Evolutionary conservation across 2,113 vertebrate species (phyloP).

Genomic region (Sylvia atricapilla): DNA sequence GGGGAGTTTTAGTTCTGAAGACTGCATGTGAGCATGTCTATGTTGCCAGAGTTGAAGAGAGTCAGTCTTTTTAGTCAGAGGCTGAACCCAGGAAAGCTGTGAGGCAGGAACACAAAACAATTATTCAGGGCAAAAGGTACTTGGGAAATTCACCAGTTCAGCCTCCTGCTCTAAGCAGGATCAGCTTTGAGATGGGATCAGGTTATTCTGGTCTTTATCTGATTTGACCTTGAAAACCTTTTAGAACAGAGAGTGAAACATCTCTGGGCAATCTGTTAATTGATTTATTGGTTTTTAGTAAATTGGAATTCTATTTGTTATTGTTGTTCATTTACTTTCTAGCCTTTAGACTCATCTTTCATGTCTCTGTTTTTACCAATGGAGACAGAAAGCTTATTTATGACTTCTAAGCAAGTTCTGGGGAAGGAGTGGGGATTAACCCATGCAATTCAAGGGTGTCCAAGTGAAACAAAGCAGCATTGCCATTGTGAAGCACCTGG

Average conservation of each 20-base stretch:
- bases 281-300: neutral
- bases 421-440: neutral
- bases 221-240: neutral
- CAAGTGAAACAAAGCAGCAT: neutral
- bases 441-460: neutral
- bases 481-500: neutral
- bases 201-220: neutral
- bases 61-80: neutral
- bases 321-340: neutral
- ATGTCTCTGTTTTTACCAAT: neutral
- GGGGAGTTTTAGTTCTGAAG: neutral
- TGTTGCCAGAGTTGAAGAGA: neutral
- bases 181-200: neutral
- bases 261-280: neutral
- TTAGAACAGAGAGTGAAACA: neutral
- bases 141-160: neutral
- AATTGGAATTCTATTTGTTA: neutral
- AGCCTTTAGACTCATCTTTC: neutral
- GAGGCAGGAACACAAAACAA: neutral
- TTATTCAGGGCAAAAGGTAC: neutral
- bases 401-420: neutral
- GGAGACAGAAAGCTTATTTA: neutral
- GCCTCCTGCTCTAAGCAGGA: neutral
- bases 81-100: neutral
- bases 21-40: neutral